Evolutionary conservation across 30 jellyfish, hydroid and myxozoan species (phyloP), one percentile per base, ranked within the genome.

Genomic region (Chrysaora quinquecirrha): DNA sequence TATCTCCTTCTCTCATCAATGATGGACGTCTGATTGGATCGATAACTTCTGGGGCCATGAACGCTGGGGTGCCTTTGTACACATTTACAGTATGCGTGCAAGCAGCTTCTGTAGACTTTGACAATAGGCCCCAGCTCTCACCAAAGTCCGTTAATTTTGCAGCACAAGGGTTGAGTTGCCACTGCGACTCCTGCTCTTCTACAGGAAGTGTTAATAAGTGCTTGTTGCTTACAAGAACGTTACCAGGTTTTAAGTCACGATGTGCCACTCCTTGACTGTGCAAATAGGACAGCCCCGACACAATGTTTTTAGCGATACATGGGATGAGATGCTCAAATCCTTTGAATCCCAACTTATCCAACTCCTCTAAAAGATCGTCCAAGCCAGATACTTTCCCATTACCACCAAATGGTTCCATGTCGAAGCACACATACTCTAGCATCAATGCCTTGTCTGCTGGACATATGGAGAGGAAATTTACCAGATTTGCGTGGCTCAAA

Each of bases 291-390:
- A 32, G 28, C 7, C 64, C 64, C 9, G 64, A 32, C n/a, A 68
- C 71, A 2, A 68, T 32, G 80, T 68, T 16, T 32, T 32, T 35
- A 19, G 63, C n/a, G 80, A 68, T 35, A 32, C 71, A 19, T 68
- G 80, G 80, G 25, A 62, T 32, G 6, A 68, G 31, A 30, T 68
- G 80, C 9, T 14, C 80, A 68, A 68, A 68, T 24, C 80, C 80
- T 35, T 30, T 25, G 64, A 21, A 62, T 25, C 30, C 30, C 31
- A 68, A 68, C 20, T 35, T 30, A 24, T 29, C 20, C 80, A 68
- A 1, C 33, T 68, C 80, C 16, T 28, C 64, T 20, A 68, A 35
- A n/a, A 68, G 64, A 27, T 24, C 80, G n/a, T 68, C 80, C 12
- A 68, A 31, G 30, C 64, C 64, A 1, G 80, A 68, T 20, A 68